Evolutionary conservation across 2,888 invertebrate genomes (phyloP).

Genomic region (Caenorhabditis angaria): DNA sequence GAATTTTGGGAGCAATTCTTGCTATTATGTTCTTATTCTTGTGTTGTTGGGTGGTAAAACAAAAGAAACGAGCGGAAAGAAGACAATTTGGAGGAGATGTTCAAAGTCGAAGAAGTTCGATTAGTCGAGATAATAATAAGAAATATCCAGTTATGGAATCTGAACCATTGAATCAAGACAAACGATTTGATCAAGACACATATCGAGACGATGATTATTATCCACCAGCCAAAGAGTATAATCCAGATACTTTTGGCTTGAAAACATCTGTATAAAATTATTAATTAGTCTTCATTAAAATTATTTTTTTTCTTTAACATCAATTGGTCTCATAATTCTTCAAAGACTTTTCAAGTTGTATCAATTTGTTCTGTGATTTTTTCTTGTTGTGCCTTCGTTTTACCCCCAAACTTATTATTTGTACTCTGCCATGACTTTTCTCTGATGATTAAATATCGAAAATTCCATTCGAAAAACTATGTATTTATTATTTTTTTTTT

Average conservation of each 20-base stretch:
- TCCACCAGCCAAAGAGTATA: conserved; percentile 39
- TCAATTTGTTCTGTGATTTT: neutral
- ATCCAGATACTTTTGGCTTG: conserved; percentile 13
- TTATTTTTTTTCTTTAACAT: neutral
- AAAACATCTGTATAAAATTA: conserved; percentile 12
- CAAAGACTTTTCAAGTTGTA: neutral
- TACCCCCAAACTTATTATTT: neutral
- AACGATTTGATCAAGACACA: conserved; percentile 33
- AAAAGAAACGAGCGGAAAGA: conserved; percentile 37
- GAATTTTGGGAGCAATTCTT: conserved; percentile 47
- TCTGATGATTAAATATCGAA: neutral
- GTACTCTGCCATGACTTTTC: neutral
- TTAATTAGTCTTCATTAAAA: neutral
- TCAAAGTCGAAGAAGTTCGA: conserved; percentile 29
- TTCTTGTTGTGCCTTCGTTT: neutral
- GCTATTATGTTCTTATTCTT: conserved; percentile 46
- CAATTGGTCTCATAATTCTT: neutral
- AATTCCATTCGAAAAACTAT: neutral
- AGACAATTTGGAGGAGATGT: conserved; percentile 23
- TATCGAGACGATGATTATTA: conserved; percentile 34
- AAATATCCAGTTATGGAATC: conserved; percentile 41
- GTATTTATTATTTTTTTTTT: neutral
- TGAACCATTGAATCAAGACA: conserved; percentile 31
- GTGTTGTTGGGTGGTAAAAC: conserved; percentile 59
- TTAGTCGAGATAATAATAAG: conserved; percentile 20